Conservation (phyloP, 2,113 vertebrate genomes). For the Anguilla japonica region DNA sequence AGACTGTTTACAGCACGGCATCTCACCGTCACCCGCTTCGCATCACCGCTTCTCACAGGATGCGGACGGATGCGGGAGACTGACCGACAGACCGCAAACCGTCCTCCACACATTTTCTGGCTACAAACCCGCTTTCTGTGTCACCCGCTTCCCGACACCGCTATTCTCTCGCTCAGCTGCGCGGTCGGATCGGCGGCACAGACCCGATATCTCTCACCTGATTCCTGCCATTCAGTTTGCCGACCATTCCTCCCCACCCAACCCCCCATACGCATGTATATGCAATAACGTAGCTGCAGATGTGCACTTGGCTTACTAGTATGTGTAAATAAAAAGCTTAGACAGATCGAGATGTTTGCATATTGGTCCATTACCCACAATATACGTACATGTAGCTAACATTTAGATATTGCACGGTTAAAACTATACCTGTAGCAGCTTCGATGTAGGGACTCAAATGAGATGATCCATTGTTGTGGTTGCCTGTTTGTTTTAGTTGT, state of each 20-base stretch:
- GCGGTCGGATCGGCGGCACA: background rate
- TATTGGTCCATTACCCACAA: too few species aligned
- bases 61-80: background rate
- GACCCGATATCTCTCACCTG: background rate
- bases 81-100: background rate
- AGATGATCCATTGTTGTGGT: constrained; percentile 44
- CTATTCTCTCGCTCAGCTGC: background rate
- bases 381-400: background rate
- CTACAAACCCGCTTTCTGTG: background rate
- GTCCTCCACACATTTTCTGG: background rate
- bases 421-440: constrained; percentile 38
- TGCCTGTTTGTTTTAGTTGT: constrained; percentile 36
- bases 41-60: background rate
- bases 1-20: constrained; percentile 16
- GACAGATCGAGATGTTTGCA: background rate
- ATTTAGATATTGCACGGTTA: background rate
- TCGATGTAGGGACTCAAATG: constrained; percentile 39
- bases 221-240: background rate
- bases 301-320: background rate
- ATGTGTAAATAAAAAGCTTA: background rate
- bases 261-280: background rate
- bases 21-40: background rate
- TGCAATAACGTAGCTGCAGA: background rate
- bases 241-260: background rate
- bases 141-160: background rate